phyloP scores from a whole-genome alignment of 2,888 invertebrate genomes.

The Seira musarum region DNA sequence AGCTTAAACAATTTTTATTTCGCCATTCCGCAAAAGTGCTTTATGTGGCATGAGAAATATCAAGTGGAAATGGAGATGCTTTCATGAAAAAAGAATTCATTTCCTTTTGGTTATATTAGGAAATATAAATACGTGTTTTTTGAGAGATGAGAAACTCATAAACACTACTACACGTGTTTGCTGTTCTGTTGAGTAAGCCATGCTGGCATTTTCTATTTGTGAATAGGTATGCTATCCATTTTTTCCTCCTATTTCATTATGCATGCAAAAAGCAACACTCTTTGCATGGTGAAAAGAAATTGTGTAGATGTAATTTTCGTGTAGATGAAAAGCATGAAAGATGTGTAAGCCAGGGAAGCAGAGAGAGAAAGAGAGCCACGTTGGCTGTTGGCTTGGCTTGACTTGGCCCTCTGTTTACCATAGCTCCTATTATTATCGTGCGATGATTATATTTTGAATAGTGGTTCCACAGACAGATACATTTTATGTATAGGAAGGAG shows the following conservation, averaged over 20 bases:
- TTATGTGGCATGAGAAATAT: not conserved
- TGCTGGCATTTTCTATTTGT: not conserved
- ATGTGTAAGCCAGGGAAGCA: no score
- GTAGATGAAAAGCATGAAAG: constrained; percentile 14
- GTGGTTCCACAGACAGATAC: not conserved
- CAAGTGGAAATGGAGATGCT: not conserved
- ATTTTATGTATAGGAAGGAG: no score
- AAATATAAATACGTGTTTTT: not conserved
- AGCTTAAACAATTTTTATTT: no score
- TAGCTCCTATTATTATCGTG: not conserved
- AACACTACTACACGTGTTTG: not conserved
- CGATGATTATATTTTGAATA: not conserved
- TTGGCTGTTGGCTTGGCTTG: no score
- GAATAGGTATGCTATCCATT: constrained; percentile 14
- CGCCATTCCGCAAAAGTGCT: not conserved
- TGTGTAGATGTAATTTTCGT: constrained; percentile 4
- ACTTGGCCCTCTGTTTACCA: not conserved
- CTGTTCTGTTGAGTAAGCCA: not conserved
- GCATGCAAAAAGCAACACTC: constrained; percentile 24
- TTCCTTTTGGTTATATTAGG: not conserved
- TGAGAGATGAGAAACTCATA: not conserved
- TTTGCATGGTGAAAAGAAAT: constrained; percentile 18
- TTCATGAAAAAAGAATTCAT: not conserved
- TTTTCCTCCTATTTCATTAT: constrained; percentile 29
- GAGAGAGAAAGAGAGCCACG: constrained; percentile 2